Conservation (phyloP, 37 sponge, comb jelly and placozoan species). For the Spongilla lacustris region DNA sequence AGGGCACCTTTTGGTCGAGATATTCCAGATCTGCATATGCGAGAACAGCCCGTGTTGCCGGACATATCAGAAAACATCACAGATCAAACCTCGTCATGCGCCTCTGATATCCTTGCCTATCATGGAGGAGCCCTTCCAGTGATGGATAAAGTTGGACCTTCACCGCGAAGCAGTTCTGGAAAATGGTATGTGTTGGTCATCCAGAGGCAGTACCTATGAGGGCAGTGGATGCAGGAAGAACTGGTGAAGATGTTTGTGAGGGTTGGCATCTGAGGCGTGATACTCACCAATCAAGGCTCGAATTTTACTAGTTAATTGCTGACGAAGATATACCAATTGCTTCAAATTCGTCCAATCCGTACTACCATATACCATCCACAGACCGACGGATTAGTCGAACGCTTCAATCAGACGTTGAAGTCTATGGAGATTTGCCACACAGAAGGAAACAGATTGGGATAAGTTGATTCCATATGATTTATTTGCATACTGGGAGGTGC, state of each 20-base stretch:
- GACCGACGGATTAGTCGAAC: conserved; percentile 46
- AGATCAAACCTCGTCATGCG: not conserved
- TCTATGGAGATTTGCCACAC: not conserved
- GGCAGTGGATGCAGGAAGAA: conserved; percentile 8
- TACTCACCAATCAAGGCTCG: conserved; percentile 7
- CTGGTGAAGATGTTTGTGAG: conserved; percentile 6
- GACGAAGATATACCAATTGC: conserved; percentile 2
- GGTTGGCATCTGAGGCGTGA: conserved; percentile 25
- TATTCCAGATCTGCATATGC: not conserved
- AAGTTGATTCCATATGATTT: conserved; percentile 15
- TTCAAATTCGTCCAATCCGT: conserved; percentile 11
- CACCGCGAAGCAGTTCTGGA: no score
- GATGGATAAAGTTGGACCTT: conserved; percentile 23
- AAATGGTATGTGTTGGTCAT: no score
- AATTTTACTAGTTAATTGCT: conserved; percentile 20
- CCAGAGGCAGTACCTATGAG: no score
- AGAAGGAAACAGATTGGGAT: conserved; percentile 18
- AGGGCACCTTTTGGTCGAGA: no score
- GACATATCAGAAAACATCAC: not conserved
- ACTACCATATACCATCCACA: conserved; percentile 44
- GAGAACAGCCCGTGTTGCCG: conserved; percentile 50
- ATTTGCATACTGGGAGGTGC: conserved; percentile 42
- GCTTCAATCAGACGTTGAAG: conserved; percentile 36
- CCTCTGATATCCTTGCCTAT: conserved; percentile 31
- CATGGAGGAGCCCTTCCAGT: conserved; percentile 8